Conservation (phyloP, 1,140 invertebrate genomes). For the Drosophila tsacasi region DNA sequence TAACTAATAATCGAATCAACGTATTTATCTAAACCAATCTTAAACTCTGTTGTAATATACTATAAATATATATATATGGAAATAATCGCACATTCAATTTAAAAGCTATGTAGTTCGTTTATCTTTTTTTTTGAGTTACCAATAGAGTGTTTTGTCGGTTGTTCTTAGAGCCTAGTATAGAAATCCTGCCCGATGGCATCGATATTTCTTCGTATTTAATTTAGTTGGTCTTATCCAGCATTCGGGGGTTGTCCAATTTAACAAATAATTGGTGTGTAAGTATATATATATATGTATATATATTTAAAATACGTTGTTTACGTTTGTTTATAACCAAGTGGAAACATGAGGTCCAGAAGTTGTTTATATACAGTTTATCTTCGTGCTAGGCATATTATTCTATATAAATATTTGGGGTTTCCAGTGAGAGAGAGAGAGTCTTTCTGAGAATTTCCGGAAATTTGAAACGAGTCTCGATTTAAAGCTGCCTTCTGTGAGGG, state of each 20-base stretch:
- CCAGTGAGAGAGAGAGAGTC: constrained; percentile 8
- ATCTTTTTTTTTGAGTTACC: constrained; percentile 22
- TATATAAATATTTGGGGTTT: constrained; percentile 16
- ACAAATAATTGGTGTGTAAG: constrained; percentile 52
- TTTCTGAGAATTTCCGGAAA: constrained; percentile 10
- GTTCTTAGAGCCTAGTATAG: constrained; percentile 46
- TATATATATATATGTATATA: constrained; percentile 18
- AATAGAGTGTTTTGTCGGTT: constrained; percentile 49
- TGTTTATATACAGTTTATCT: constrained; percentile 62
- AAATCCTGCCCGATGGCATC: constrained; percentile 48
- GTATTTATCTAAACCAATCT: constrained; percentile 34
- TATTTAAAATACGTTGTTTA: constrained; percentile 51
- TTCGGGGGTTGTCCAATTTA: constrained; percentile 62
- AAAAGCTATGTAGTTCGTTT: constrained; percentile 43
- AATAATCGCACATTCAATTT: constrained; percentile 37
- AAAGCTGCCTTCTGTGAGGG: constrained; percentile 50
- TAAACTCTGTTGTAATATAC: neutral
- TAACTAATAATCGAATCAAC: constrained; percentile 46
- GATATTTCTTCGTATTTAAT: constrained; percentile 59
- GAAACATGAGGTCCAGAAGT: constrained; percentile 79
- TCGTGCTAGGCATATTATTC: constrained; percentile 40
- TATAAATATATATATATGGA: neutral
- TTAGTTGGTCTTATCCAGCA: constrained; percentile 82
- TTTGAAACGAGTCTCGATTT: constrained; percentile 22
- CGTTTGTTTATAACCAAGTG: constrained; percentile 46